Percentiles rank a stretch among this genome's conserved stretches.
These are phyloP conservation scores for Sebastes itinus DNA, from an alignment of 2,797 vertebrate genomes.

Conservation along the genomic window DNA sequence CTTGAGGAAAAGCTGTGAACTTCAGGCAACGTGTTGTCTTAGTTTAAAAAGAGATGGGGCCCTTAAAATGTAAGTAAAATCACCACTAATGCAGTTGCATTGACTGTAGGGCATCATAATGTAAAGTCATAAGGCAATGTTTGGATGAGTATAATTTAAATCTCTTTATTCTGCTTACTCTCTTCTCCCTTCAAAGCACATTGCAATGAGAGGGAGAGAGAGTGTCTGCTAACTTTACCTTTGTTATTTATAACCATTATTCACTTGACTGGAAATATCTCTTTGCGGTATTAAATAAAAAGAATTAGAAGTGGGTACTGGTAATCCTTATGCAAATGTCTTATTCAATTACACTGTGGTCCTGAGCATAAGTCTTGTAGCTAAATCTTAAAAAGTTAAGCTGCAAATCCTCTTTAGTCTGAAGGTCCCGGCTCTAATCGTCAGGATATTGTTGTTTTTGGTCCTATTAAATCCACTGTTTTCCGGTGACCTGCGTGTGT, in stretches of 20 bases:
- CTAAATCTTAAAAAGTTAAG: slow-evolving; percentile 88
- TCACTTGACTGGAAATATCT: slow-evolving; percentile 63
- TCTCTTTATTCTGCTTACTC: slow-evolving; percentile 27
- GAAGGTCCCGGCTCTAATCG: slow-evolving; percentile 81
- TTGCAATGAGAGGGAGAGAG: neutral
- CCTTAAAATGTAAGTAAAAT: slow-evolving; percentile 4
- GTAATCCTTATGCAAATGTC: slow-evolving; percentile 83
- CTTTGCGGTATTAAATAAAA: slow-evolving; percentile 73
- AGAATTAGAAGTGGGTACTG: slow-evolving; percentile 69
- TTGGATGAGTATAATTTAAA: slow-evolving; percentile 6
- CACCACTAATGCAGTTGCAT: neutral
- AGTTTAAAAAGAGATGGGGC: neutral
- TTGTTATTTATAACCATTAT: slow-evolving; percentile 50
- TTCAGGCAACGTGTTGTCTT: neutral
- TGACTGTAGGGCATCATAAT: neutral
- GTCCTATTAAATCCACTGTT: slow-evolving; percentile 79
- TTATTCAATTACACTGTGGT: slow-evolving; percentile 85
- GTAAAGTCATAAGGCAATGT: slow-evolving; percentile 4
- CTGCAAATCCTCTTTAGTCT: slow-evolving; percentile 87
- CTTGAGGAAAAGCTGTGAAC: slow-evolving; percentile 7
- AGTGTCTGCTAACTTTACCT: slow-evolving; percentile 20
- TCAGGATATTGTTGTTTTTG: slow-evolving; percentile 84
- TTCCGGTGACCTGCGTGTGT: slow-evolving; percentile 67
- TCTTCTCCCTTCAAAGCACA: slow-evolving; percentile 17
- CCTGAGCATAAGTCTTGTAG: slow-evolving; percentile 83